Base-by-base conservation (phyloP, 2,113 vertebrate genomes). In the Thamnophis sirtalis region DNA sequence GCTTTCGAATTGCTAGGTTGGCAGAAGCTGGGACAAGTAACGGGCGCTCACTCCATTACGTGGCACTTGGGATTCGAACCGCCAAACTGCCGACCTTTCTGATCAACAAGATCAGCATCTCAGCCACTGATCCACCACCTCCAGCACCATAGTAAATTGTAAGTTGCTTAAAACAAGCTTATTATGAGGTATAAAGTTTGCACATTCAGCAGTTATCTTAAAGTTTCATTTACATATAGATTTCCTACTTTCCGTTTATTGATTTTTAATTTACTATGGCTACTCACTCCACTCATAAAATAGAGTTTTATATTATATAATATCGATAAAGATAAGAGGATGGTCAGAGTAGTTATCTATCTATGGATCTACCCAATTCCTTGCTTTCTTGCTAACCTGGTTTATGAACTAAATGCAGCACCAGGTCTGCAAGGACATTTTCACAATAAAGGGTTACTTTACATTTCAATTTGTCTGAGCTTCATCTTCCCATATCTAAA, bases 401-500 rank as follows among this genome's bases (percentile, higher is more conserved):
- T 1, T 53, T 3, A 4, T 4, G 9, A 89, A 1, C 50, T 86
- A 58, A 63, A 17, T 3, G 87, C 22, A 24, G 56, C 87, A 38
- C 15, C 58, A 58, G 38, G 24, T 7, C 3, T 0, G 33, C 9
- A 50, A 87, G 53, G 38, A 91, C 9, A 0, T 0, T 10, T 92
- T 92, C 28, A 91, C 43, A 24, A 38, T 28, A 58, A 94, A 80
- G 84, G 0, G 24, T 5, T 2, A 87, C 0, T 49, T 21, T 21
- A 55, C 43, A 60, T 58, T 68, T 91, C 38, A 68, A 68, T 91
- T 54, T 87, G 54, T 58, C 24, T 13, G 5, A 91, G 54, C 33
- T 73, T 87, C 56, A 92, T 94, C 63, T 92, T 91, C 94, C 51
- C 38, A 54, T 50, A 19, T 86, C 15, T 92, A 87, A 87, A 93